Evolutionary conservation across 2,113 vertebrate genomes (phyloP).

Genomic region (Petrocephalus microphthalmus): DNA sequence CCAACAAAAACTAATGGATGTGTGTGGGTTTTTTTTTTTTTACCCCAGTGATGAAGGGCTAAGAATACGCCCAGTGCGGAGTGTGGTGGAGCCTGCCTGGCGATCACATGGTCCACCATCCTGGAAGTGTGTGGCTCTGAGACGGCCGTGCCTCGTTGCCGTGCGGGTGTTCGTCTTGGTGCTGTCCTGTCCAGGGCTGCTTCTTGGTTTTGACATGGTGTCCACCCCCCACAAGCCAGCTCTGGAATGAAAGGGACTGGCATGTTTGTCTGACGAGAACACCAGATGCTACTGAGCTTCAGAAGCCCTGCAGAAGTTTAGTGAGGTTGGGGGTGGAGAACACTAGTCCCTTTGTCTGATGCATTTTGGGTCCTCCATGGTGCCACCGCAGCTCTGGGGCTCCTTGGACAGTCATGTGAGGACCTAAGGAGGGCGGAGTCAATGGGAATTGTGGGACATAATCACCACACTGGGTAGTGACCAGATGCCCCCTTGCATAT

Average conservation of each 20-base stretch:
- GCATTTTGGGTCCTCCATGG: not conserved
- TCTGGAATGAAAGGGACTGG: not conserved
- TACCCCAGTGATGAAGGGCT: not conserved
- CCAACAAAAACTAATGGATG: not conserved
- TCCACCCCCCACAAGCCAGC: not conserved
- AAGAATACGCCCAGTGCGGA: not conserved
- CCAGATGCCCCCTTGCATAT: not conserved
- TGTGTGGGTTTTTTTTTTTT: not conserved
- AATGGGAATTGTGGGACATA: not conserved
- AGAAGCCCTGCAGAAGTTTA: slow-evolving; percentile 22
- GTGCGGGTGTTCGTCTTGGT: not conserved
- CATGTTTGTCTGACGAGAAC: slow-evolving; percentile 2
- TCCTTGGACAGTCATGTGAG: not conserved
- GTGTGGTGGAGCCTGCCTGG: not conserved
- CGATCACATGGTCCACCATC: not conserved
- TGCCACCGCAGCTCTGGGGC: not conserved
- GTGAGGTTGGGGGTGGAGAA: slow-evolving; percentile 19
- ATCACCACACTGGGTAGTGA: not conserved
- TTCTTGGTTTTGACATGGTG: not conserved
- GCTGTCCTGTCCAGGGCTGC: not conserved
- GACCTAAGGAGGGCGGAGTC: not conserved
- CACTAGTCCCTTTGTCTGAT: slow-evolving; percentile 38
- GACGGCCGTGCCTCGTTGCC: not conserved
- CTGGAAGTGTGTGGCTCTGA: not conserved
- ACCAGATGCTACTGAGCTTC: slow-evolving; percentile 34